Base-by-base conservation (phyloP, 2,797 vertebrate species). In the Selene dorsalis region DNA sequence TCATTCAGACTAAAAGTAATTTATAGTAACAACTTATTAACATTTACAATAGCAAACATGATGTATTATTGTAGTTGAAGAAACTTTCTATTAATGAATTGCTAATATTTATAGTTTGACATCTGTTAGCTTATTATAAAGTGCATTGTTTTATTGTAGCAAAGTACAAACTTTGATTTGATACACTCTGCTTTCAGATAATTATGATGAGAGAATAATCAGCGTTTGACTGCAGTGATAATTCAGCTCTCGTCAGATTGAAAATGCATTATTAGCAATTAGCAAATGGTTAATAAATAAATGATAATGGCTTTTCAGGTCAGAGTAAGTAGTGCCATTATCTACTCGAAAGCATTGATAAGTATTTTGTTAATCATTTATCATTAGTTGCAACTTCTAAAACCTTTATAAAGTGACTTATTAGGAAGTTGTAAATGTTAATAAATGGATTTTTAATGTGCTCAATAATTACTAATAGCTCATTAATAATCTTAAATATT, bases 261-360 rank as follows among this genome's bases (percentile, higher is more conserved):
- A 30, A 38, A 68, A 48, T 6, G 28, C 4, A 16, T 22, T 28
- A 3, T 50, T 26, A 47, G 26, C 18, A 32, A 32, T 57, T 57
- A 66, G 6, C 7, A 67, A 69, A 41, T 72, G 6, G 13, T 57
- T 43, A 14, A 55, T 38, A 13, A 38, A 73, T 64, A 24, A 75
- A 32, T 71, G 32, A 26, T 24, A 30, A 47, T 28, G 28, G 3
- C 38, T 64, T 71, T 57, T 38, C 30, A 32, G 39, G 24, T 41
- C 17, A 53, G 63, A 65, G 17, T 10, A 12, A 53, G 26, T n/a
- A 10, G 8, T 43, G 28, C 28, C 39, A 24, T 47, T 22, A 80
- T 20, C 28, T 20, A 12, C 4, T 71, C 45, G 30, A 3, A 30
- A 62, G 57, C 3, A 47, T 57, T 60, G 41, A 32, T 16, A 57